Evolutionary conservation across 30 jellyfish, hydroid and myxozoan species (phyloP), one percentile per base, ranked within the genome.

Genomic region (Hydractinia echinata): DNA sequence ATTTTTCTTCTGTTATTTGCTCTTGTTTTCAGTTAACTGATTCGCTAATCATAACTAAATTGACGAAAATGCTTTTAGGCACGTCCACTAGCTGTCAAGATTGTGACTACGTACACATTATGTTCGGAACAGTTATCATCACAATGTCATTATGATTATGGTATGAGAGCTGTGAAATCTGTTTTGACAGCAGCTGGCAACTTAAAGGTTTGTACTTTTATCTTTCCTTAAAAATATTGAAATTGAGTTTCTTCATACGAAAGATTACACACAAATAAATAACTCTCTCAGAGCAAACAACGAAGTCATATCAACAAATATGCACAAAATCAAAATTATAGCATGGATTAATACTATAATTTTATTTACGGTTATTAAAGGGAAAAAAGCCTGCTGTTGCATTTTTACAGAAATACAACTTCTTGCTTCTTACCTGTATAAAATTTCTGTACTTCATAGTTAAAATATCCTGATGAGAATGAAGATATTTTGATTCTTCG

Each of bases 181-280:
- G 99, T 93, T 16, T 87, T 93, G 6, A 93, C 99, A 5, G 99
- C 99, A 20, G 99, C 99, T 84, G 99, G 99, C 14, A 93, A 93
- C 76, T 91, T 93, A 54, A 93, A 93, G 98, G 98, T 86, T 30
- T 30, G 44, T 30, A 30, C 44, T 1, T 30, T n/a, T n/a, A n/a
- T n/a, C n/a, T n/a, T 30, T 30, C 44, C 2, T 30, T 30, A 30
- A 30, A 30, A 30, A 30, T 30, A 0, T 2, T 30, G 44, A 30
- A 30, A 30, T 30, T 30, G 44, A 30, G 44, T 30, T 30, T 30
- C 44, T 30, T 30, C 2, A 30, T 30, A 30, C 44, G 44, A 30
- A 30, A 30, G 44, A 30, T 30, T 30, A 30, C 44, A 30, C 44
- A 30, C 44, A 30, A 30, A 30, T 30, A 30, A 30, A 30, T 30